A percentile compares a stretch with the other conserved stretches of the same genome.
phyloP scores from a whole-genome alignment of 2,797 vertebrate species.

The Pangasius sanitwongsei region DNA sequence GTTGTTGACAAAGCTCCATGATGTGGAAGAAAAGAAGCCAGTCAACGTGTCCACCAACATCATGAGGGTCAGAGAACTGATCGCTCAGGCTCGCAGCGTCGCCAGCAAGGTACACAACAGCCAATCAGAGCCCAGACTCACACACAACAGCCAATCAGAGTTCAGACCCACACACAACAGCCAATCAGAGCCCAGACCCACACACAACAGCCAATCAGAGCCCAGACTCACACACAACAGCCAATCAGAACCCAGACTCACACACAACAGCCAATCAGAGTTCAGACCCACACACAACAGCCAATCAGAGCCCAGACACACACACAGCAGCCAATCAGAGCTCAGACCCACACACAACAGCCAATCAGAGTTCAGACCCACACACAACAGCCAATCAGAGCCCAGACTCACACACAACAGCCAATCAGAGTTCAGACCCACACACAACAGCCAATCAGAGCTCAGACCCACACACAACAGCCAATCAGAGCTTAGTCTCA shows the following conservation, averaged over 20 bases:
- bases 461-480: neutral
- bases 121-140: neutral
- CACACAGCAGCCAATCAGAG: neutral
- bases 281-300: neutral
- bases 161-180: neutral
- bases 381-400: neutral
- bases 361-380: neutral
- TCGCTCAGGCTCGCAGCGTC: constrained; percentile 94
- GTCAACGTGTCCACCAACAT: constrained; percentile 94
- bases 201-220: constrained; percentile 28
- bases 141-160: constrained; percentile 18
- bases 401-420: no score
- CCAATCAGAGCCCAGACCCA: neutral
- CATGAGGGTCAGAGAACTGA: constrained; percentile 89
- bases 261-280: neutral
- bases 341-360: neutral
- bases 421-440: no score
- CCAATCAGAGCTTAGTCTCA: neutral
- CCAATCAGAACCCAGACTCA: neutral
- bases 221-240: neutral
- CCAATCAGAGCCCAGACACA: neutral
- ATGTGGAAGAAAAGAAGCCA: constrained; percentile 89
- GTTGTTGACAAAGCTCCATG: constrained; percentile 86
- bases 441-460: no score
- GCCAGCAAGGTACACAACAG: constrained; percentile 87